phyloP scores from a whole-genome alignment of 2,888 invertebrate species.

The Lysandra bellargus region DNA sequence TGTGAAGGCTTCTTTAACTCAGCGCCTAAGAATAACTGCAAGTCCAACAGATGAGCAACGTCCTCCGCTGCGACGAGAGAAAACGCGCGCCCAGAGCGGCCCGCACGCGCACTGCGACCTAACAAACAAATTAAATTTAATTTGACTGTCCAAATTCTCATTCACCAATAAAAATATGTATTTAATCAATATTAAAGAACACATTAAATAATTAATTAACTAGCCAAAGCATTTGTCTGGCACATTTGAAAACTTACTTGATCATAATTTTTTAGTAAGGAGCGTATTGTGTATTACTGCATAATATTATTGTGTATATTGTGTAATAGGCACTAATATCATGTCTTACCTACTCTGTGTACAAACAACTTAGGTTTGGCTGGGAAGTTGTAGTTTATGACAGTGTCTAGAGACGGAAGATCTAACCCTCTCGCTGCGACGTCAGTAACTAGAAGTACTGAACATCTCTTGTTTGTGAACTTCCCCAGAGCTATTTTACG shows the following conservation, averaged over 20 bases:
- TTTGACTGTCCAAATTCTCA: no score
- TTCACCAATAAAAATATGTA: no score
- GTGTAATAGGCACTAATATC: no score
- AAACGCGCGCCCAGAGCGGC: slow-evolving; percentile 93
- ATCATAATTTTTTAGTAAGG: no score
- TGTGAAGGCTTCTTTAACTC: slow-evolving; percentile 68
- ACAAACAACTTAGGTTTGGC: slow-evolving; percentile 98
- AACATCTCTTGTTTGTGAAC: slow-evolving; percentile 89
- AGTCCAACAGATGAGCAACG: slow-evolving; percentile 94
- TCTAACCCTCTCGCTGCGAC: slow-evolving; percentile 99
- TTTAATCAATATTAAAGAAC: no score
- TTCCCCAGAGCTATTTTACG: slow-evolving; percentile 96
- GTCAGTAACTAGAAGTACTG: slow-evolving; percentile 96
- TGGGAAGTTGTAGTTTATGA: slow-evolving; percentile 98
- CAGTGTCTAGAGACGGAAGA: slow-evolving; percentile 96
- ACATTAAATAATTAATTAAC: no score
- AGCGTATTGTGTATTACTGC: no score
- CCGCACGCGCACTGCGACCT: slow-evolving; percentile 97
- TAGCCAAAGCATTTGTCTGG: no score
- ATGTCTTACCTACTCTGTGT: slow-evolving; percentile 94
- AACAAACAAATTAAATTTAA: neutral
- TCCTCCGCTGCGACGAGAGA: slow-evolving; percentile 95
- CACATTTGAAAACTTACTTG: no score
- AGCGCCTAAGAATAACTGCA: slow-evolving; percentile 95
- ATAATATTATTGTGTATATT: no score